A percentile compares a stretch with the other conserved stretches of the same genome.
phyloP scores from a whole-genome alignment of 1,140 invertebrate genomes.

The Pantala flavescens region DNA sequence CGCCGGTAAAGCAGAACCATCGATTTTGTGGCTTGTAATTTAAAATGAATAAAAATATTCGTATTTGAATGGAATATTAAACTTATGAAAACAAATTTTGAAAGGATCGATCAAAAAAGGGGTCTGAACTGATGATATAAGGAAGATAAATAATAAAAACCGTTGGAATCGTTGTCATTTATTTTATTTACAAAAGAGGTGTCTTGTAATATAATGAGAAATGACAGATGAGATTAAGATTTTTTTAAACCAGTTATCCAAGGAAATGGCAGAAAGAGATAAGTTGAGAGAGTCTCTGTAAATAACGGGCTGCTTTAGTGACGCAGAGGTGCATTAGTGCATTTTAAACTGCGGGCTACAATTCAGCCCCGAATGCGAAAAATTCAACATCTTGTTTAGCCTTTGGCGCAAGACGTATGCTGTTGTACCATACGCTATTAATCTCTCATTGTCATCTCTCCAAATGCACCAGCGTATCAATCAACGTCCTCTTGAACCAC shows the following conservation, averaged over 20 bases:
- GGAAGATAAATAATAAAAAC: background rate
- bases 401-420: background rate
- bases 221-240: conserved; percentile 10
- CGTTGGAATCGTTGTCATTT: background rate
- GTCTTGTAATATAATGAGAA: conserved; percentile 7
- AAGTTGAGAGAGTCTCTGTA: background rate
- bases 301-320: background rate
- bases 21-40: too few species aligned
- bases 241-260: background rate
- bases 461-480: too few species aligned
- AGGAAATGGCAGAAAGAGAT: background rate
- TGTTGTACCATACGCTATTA: too few species aligned
- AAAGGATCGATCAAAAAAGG: too few species aligned
- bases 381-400: background rate
- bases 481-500: too few species aligned
- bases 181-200: background rate
- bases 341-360: background rate
- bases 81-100: too few species aligned
- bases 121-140: too few species aligned
- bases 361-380: background rate
- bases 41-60: too few species aligned
- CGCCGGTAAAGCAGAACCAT: too few species aligned
- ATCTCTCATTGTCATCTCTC: too few species aligned
- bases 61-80: too few species aligned
- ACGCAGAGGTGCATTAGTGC: background rate